Base-by-base conservation (phyloP, 2,113 vertebrate species). In the Pedetes capensis region DNA sequence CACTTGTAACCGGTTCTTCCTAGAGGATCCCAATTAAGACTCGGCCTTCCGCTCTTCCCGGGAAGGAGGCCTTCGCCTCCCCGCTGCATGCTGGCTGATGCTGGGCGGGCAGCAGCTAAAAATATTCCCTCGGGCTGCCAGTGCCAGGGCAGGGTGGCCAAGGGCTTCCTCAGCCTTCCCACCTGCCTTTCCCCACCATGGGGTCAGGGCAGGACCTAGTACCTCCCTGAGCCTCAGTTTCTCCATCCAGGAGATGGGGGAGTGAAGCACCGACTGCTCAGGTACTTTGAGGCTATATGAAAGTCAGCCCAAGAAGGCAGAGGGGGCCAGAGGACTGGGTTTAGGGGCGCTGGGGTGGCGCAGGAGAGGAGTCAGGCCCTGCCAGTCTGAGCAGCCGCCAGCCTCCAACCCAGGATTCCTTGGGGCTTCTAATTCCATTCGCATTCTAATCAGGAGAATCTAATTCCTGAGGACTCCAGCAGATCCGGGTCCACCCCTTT, bases 1-100 rank as follows among this genome's bases (percentile, higher is more conserved):
- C 84, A 2, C 85, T 66, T 84, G 64, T 71, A 75, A 87, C 89
- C 71, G 80, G n/a, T 89, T 79, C 91, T 79, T 94, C 87, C 87
- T 55, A 13, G 5, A 93, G 87, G 66, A 66, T 81, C 91, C 68
- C 95, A 82, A 51, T 89, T 82, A 95, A 95, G 76, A 71, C 83
- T 39, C 55, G 61, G 32, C 91, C 94, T 51, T 72, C 55, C 27
- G 9, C 20, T 83, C 51, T 57, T 84, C 34, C 72, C 85, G 10
- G 23, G 6, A 88, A 84, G 59, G 23, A 20, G 0, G 1, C 14
- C 83, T 63, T 69, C 29, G 25, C 51, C 74, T 53, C 37, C 66
- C 81, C 39, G 25, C 11, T 1, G 1, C 32, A 29, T 0, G 25
- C 74, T 9, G 25, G 68, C 68, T 51, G 8, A 29, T 0, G 25